These are phyloP conservation scores for Natator depressus DNA, from an alignment of 2,113 vertebrate species.

Conservation along the genomic window DNA sequence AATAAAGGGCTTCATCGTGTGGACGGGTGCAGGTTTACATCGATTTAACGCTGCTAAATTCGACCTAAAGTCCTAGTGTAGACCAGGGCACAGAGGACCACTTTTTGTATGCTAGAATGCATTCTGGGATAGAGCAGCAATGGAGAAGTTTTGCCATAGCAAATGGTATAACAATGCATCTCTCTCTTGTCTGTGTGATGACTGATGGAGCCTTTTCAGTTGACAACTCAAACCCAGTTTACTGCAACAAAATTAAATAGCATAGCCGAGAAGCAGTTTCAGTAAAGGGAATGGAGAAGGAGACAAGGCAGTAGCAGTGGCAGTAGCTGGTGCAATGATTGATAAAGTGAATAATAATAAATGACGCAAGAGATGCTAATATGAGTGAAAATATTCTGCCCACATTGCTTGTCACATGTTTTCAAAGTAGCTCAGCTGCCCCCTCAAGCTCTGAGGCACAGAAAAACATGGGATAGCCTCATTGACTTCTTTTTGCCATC, in stretches of 20 bases:
- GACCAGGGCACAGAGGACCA: not conserved
- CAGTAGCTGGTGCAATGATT: not conserved
- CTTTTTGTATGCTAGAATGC: not conserved
- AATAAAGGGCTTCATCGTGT: no score
- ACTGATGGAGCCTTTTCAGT: not conserved
- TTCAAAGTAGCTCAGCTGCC: slow-evolving; percentile 12
- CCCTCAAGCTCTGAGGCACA: not conserved
- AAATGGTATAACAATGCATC: not conserved
- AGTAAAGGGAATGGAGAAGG: not conserved
- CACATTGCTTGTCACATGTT: not conserved
- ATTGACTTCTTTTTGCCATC: not conserved
- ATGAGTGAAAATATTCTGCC: not conserved
- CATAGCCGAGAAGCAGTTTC: not conserved
- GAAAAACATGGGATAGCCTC: not conserved
- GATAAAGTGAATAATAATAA: not conserved
- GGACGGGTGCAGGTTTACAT: no score
- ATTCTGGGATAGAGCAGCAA: not conserved
- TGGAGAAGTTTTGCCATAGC: not conserved
- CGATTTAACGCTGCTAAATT: no score
- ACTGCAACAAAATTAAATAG: not conserved
- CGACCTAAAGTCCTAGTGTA: no score
- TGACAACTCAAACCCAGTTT: not conserved
- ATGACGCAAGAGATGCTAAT: not conserved
- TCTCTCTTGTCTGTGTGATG: not conserved
- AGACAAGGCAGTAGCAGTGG: not conserved